Evolutionary conservation across 2,113 vertebrate species (phyloP), one percentile per base, ranked within the genome.

Genomic region (Panthera uncia): DNA sequence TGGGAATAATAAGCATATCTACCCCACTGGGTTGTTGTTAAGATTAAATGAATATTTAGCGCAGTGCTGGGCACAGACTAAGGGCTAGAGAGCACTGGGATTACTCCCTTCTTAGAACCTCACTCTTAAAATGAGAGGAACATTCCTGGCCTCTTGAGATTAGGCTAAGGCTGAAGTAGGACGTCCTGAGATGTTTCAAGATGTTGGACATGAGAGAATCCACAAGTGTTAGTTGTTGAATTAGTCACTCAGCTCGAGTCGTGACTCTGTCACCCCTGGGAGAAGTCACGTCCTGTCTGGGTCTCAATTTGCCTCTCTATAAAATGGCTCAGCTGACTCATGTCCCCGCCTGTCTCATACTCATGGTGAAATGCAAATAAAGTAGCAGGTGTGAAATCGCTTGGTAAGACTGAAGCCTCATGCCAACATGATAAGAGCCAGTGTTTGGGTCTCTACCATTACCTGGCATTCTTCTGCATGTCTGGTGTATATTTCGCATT

Each of bases 401-500:
- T 69, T 29, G 36, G 18, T 52, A 5, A 73, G 79, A 78, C 12
- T 3, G 18, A 31, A 57, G 63, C 65, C 63, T 68, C 14, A 0
- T 0, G 4, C 19, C 5, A 1, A 27, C 3, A 0, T 15, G 8
- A 4, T 27, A 23, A 5, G 25, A 73, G 36, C 52, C 23, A 4
- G 18, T 19, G 63, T 15, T 18, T 57, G 74, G 48, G 27, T 13
- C 33, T 33, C 61, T 65, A 50, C 33, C 16, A 9, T n/a, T 73
- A 29, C 38, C 8, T n/a, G 45, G 9, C 52, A 25, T 73, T 85
- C 71, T 80, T 61, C 57, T 27, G 15, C 31, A 41, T 7, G 19
- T 52, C 19, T 73, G 38, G 3, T 13, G 9, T 52, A 1, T 15
- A 73, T 21, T 95, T 88, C 45, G 79, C 63, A 36, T 79, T 36